A percentile compares a stretch with the other conserved stretches of the same genome.
Conservation (phyloP, 2,797 vertebrate genomes). For the Diplodus sargus region DNA sequence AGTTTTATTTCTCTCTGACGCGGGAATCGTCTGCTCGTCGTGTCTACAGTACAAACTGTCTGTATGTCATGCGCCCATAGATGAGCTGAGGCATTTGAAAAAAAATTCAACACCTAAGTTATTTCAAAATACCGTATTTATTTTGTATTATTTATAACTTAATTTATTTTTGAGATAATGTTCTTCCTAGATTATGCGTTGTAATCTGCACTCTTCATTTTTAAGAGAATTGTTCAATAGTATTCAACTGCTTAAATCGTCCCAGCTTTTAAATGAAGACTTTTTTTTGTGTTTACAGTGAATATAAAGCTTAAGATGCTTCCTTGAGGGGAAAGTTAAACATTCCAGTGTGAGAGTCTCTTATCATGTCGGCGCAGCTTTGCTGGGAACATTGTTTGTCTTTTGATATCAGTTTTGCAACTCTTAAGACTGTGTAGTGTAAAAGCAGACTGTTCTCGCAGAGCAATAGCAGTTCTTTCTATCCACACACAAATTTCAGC, state of each 20-base stretch:
- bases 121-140: constrained; percentile 64
- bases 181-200: constrained; percentile 54
- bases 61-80: constrained; percentile 43
- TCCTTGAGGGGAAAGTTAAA: constrained; percentile 50
- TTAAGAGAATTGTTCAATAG: constrained; percentile 55
- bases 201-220: constrained; percentile 48
- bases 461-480: constrained; percentile 61
- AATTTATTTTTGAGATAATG: constrained; percentile 59
- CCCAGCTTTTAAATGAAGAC: constrained; percentile 43
- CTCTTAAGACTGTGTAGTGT: constrained; percentile 39
- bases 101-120: constrained; percentile 45
- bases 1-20: constrained; percentile 30
- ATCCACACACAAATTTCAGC: constrained; percentile 50
- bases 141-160: constrained; percentile 71
- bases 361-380: constrained; percentile 50
- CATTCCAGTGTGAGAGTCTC: constrained; percentile 67
- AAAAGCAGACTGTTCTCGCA: constrained; percentile 60
- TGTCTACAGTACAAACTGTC: constrained; percentile 43
- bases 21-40: constrained; percentile 31
- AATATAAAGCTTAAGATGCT: constrained; percentile 27
- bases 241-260: constrained; percentile 47
- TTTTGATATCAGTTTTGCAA: constrained; percentile 67
- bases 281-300: constrained; percentile 61
- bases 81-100: constrained; percentile 44
- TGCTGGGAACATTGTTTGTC: constrained; percentile 61